Evolutionary conservation across 2,797 vertebrate species (phyloP).

Genomic region (Mormyrops boulengeri): DNA sequence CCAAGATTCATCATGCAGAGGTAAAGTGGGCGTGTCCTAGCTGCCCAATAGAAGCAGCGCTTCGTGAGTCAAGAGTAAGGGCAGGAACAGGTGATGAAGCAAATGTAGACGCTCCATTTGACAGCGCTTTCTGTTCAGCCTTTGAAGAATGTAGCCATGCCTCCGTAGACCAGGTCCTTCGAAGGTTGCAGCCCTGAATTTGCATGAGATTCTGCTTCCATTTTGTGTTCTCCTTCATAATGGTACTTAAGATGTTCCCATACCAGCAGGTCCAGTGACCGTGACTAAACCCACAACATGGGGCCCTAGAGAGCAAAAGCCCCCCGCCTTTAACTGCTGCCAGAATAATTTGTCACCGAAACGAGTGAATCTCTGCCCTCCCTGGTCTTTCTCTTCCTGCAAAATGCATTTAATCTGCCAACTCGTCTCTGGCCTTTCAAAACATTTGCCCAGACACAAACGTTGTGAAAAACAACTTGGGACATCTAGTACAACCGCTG

Average conservation of each 20-base stretch:
- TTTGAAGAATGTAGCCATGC: background rate
- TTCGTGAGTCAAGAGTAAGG: background rate
- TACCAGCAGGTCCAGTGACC: background rate
- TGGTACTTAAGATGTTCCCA: background rate
- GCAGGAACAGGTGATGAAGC: background rate
- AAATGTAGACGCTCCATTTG: background rate
- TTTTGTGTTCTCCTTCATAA: background rate
- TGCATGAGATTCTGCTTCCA: background rate
- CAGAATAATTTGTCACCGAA: background rate
- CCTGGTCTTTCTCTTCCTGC: background rate
- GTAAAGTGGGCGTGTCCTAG: background rate
- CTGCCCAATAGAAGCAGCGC: background rate
- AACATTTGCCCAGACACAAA: constrained; percentile 1
- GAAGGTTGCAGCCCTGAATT: background rate
- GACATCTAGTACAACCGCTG: background rate
- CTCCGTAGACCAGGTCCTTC: background rate
- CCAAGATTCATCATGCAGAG: background rate
- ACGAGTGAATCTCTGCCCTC: background rate
- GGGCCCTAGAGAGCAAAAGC: background rate
- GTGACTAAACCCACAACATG: background rate
- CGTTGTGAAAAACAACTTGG: background rate
- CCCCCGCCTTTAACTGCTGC: background rate
- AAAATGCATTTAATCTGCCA: background rate
- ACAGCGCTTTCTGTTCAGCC: background rate
- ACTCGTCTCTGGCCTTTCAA: background rate